Evolutionary conservation across 2,797 vertebrate genomes (phyloP), one percentile per base, ranked within the genome.

Genomic region (Fistularia commersonii): DNA sequence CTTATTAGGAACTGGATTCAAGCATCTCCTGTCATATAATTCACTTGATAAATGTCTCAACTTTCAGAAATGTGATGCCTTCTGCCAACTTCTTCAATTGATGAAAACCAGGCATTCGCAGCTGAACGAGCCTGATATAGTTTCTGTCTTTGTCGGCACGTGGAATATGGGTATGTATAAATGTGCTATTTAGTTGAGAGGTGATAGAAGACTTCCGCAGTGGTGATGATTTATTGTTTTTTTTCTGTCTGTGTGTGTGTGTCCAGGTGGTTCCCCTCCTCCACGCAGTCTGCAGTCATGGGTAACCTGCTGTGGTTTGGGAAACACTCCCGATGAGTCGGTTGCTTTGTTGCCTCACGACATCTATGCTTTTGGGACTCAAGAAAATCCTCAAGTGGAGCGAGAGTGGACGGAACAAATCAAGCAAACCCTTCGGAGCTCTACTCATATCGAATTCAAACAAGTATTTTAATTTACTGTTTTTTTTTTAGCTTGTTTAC

Each of bases 141-240:
- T 92, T 66, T 93, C 92, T 23, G 82, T 93, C 56, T 93, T 92
- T 56, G 87, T 93, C 44, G 92, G 91, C 61, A 92, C 89, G 38
- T 93, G 92, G 92, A 93, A 93, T 63, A 92, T 93, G 92, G 92
- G 92, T 93, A 87, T 85, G 8, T 15, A 31, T 11, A 36, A 40
- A n/a, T 32, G 36, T 44, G 8, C 3, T 40, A 32, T 55, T 50
- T 11, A 23, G 23, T 4, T 23, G 23, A 23, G 23, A 23, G 23
- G 23, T 23, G 23, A 23, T 4, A 23, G 23, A 23, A 23, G 23
- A 23, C 23, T 23, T 23, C 5, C 44, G 40, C 8, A 7, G 8
- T 7, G 50, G 23, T 23, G 23, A 23, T 23, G 23, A 23, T 23
- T 23, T 23, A 23, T 23, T 23, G 23, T 23, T 2, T 37, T 2